Evolutionary conservation across 1,140 invertebrate species (phyloP).

Genomic region (Arctopsyche grandis): DNA sequence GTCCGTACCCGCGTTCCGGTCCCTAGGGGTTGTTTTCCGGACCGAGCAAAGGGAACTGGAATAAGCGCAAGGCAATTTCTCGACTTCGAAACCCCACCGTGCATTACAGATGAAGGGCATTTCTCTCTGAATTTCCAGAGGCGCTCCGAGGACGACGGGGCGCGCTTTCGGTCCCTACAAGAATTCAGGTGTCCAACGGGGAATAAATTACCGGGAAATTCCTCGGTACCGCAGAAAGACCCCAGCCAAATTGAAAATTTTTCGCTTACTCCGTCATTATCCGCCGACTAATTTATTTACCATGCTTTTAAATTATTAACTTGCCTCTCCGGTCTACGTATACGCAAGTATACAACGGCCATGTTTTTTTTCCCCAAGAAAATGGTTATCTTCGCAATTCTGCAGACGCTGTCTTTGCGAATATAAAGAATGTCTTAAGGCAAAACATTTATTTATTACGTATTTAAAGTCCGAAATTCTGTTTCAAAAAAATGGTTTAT

Average conservation of each 20-base stretch:
- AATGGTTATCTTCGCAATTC: no score
- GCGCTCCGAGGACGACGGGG: neutral
- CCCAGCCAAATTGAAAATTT: constrained; percentile 23
- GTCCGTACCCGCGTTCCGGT: neutral
- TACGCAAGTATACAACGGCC: neutral
- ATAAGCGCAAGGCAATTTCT: constrained; percentile 23
- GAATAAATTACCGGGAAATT: constrained; percentile 31
- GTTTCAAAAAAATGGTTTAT: no score
- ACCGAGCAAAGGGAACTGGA: neutral
- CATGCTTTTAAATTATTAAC: constrained; percentile 31
- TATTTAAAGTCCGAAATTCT: no score
- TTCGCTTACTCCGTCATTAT: constrained; percentile 30
- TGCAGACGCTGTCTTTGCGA: no score
- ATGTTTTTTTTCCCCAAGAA: no score
- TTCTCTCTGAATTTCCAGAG: constrained; percentile 27
- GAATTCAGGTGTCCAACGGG: constrained; percentile 33
- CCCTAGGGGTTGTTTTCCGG: neutral
- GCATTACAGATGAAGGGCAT: constrained; percentile 42
- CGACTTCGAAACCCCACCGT: constrained; percentile 11
- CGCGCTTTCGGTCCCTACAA: constrained; percentile 1
- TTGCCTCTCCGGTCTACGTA: neutral
- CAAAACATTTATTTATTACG: no score
- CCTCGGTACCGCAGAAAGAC: constrained; percentile 18
- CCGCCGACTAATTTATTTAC: constrained; percentile 29
- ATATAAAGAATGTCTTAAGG: no score